Base-by-base conservation (phyloP, 2,888 invertebrate species). In the Lithosia quadra region DNA sequence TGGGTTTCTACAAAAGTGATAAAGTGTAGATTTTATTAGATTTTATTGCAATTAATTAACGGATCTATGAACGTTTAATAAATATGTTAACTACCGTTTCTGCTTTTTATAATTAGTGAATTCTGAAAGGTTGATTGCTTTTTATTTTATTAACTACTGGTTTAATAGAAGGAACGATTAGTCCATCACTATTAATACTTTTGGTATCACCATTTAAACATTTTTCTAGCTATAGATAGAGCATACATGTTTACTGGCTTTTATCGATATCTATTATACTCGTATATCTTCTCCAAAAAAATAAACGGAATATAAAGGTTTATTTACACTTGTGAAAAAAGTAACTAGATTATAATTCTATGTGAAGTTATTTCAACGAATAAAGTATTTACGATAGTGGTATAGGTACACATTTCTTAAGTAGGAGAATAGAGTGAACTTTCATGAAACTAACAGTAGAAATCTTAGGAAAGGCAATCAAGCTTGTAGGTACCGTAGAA, bases 21-120 rank as follows among this genome's bases (percentile, higher is more conserved):
- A 86, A 87, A 88, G 84, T 78, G 81, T 86, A 74, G 74, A 81
- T 84, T 84, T 80, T 80, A 86, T 81, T 82, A 76, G 74, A 81
- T 81, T 84, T 84, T 84, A 80, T 81, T 81, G 78, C 76, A 83
- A 84, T 84, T 85, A 85, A 82, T 85, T 82, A 82, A 81, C 77
- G 76, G 78, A 80, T 84, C 78, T 77, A 80, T 81, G 76, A 80
- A 78, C 73, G 80, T 83, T 84, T 75, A 77, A 80, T 76, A 79
- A 78, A 81, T 82, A 80, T 72, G 67, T 70, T 79, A 86, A 84
- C 84, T 81, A 82, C 76, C 81, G 80, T 81, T 81, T 79, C 79
- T 82, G 76, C 77, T 79, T 73, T 80, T 82, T 79, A 77, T 83
- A 80, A 84, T 83, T 77, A 77, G 81, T 73, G 71, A 75, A 73